Base-by-base conservation (phyloP, 2,113 vertebrate genomes). In the Carassius gibelio region DNA sequence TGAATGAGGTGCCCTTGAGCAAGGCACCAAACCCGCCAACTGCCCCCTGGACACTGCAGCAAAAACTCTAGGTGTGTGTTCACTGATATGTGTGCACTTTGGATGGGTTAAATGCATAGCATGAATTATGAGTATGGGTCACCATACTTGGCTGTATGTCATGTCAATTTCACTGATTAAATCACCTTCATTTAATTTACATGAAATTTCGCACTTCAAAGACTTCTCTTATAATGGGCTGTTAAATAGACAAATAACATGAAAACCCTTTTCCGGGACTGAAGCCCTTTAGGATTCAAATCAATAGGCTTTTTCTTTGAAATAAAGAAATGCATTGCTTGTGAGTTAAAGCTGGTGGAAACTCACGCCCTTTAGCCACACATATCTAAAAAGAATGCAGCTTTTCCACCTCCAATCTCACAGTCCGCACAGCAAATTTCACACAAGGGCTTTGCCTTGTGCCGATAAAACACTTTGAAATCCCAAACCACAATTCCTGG, bases 401-500 rank as follows among this genome's bases (percentile, higher is more conserved):
- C 86, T 84, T 87, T 87, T 88, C 87, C 48, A 66, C 80, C 87
- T 85, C 86, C 91, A 88, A 89, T 90, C 89, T 81, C 87, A 86
- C 83, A 92, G 90, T 88, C 91, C 85, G 89, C 90, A 34, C 92
- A 89, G 90, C 88, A 92, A 90, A 92, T 93, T 93, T 92, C 91
- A 89, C 90, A 91, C 90, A 88, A 86, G 82, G 86, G 84, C 80
- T 89, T 93, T 93, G 91, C 48, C 84, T 89, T 86, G 75, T 85
- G 91, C 91, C 90, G 92, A 93, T 92, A 91, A 93, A 93, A 91
- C 91, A 90, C 87, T 92, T 87, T 89, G 52, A 88, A 91, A 92
- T 85, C 90, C 89, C 89, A 89, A 88, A 90, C 90, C 88, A 88
- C 90, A 92, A 90, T 90, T 92, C 77, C 85, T 92, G 89, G 86